Percentiles rank a stretch among this genome's conserved stretches.
phyloP scores from a whole-genome alignment of 2,888 invertebrate species.

The Pantelozetes paolii region DNA sequence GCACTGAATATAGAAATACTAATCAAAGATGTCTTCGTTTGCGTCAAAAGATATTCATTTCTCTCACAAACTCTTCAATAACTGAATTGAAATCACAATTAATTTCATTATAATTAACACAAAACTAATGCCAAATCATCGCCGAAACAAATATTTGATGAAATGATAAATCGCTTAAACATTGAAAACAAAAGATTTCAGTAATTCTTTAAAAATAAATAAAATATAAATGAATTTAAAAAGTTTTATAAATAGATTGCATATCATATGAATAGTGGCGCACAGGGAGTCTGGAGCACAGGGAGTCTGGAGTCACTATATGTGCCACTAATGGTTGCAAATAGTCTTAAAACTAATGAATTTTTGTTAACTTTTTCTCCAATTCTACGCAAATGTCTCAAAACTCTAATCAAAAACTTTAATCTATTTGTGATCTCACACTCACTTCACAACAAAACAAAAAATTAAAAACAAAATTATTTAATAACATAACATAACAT shows the following conservation, averaged over 20 bases:
- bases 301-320: not conserved
- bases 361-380: no score
- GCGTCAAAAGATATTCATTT: not conserved
- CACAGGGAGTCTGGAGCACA: not conserved
- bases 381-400: not conserved
- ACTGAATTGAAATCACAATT: not conserved
- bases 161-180: no score
- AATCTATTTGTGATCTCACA: no score
- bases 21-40: not conserved
- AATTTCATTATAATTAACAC: not conserved
- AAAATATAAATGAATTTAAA: not conserved
- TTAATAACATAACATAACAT: no score
- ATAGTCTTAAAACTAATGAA: conserved; percentile 1
- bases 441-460: no score
- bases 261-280: no score
- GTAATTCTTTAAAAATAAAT: not conserved
- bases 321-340: not conserved
- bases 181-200: no score
- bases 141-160: no score
- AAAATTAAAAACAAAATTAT: no score
- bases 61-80: not conserved
- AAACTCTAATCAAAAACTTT: no score
- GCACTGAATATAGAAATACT: no score
- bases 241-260: conserved; percentile 1
- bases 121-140: conserved; percentile 4